Evolutionary conservation across 2,113 vertebrate species (phyloP).

Genomic region (Pomatostomus ruficeps): DNA sequence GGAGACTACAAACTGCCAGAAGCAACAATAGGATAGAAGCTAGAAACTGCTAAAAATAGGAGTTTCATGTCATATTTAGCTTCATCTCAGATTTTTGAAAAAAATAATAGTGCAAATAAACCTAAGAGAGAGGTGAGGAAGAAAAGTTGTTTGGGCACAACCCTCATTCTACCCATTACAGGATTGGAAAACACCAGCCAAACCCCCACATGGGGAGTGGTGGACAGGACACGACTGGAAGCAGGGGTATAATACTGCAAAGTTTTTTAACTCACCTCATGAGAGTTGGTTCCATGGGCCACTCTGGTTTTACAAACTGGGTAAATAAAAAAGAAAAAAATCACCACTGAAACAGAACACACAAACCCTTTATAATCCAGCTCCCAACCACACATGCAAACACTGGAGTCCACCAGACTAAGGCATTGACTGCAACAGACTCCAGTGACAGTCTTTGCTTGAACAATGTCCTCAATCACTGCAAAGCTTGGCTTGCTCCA

Average conservation of each 20-base stretch:
- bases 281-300: constrained; percentile 97
- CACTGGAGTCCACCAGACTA: not conserved
- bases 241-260: not conserved
- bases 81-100: not conserved
- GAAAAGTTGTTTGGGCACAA: not conserved
- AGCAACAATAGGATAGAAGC: not conserved
- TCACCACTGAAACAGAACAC: not conserved
- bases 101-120: not conserved
- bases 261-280: constrained; percentile 83
- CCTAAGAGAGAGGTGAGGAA: not conserved
- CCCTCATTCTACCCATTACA: not conserved
- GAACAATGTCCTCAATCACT: not conserved
- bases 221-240: not conserved
- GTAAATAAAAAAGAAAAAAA: constrained; percentile 28
- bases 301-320: constrained; percentile 98
- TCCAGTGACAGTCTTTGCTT: not conserved
- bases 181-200: not conserved
- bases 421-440: not conserved
- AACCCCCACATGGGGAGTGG: not conserved
- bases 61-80: not conserved
- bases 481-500: not conserved
- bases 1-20: not conserved
- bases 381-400: not conserved
- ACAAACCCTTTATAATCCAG: not conserved
- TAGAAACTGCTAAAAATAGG: not conserved